A percentile compares a stretch with the other conserved stretches of the same genome.
phyloP scores from a whole-genome alignment of 30 jellyfish, hydroid and myxozoan genomes.

The Chironex yamaguchii region DNA sequence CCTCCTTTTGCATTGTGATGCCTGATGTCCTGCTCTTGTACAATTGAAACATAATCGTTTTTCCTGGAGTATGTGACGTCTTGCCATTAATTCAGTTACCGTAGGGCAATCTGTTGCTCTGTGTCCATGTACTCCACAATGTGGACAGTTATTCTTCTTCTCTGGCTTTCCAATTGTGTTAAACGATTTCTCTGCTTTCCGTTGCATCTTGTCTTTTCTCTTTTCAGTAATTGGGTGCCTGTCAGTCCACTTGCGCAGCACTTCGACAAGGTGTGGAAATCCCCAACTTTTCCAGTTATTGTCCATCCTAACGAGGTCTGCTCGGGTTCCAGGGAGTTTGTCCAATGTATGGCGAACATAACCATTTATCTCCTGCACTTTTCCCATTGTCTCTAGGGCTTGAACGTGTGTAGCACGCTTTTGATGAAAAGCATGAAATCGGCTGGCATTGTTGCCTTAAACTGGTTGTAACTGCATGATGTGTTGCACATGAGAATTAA shows the following conservation, averaged over 20 bases:
- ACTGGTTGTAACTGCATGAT: constrained; percentile 50
- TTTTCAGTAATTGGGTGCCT: constrained; percentile 47
- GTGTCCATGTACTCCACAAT: constrained; percentile 53
- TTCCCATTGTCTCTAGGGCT: constrained; percentile 68
- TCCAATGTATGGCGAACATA: constrained; percentile 64
- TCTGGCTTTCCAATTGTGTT: constrained; percentile 1
- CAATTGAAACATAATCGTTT: constrained; percentile 66
- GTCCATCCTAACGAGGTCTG: constrained; percentile 62
- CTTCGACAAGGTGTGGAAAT: neutral
- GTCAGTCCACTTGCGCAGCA: constrained; percentile 40
- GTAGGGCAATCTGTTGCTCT: constrained; percentile 53
- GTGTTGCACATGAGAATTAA: constrained; percentile 67
- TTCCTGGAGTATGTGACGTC: constrained; percentile 21
- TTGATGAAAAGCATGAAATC: constrained; percentile 64
- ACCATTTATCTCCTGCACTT: constrained; percentile 48
- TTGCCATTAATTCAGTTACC: constrained; percentile 26
- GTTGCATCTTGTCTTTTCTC: neutral
- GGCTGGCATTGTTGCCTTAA: constrained; percentile 11
- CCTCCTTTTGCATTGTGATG: constrained; percentile 61
- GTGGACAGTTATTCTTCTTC: constrained; percentile 19
- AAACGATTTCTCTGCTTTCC: constrained; percentile 33
- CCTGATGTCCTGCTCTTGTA: constrained; percentile 67
- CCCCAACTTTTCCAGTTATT: constrained; percentile 67
- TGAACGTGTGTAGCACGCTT: constrained; percentile 63
- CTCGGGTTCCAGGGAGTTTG: constrained; percentile 51